A percentile compares a stretch with the other conserved stretches of the same genome.
Evolutionary conservation across 1,140 invertebrate genomes (phyloP).

Genomic region (Heliconius hewitsoni): DNA sequence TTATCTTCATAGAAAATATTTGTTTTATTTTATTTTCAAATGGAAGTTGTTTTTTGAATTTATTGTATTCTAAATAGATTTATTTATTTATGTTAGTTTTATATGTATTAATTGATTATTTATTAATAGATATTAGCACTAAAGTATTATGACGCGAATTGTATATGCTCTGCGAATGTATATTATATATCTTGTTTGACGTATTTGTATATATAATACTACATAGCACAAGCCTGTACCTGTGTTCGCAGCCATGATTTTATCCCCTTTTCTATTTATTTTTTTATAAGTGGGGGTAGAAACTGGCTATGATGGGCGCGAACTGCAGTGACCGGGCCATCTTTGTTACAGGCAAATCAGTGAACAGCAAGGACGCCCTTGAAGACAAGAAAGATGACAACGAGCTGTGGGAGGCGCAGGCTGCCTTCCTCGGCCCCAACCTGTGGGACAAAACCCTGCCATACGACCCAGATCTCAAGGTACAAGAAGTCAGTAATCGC

Average conservation of each 20-base stretch:
- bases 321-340: conserved; percentile 60
- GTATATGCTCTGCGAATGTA: conserved; percentile 25
- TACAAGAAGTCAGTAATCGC: conserved; percentile 86
- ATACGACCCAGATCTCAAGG: conserved; percentile 96
- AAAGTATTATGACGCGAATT: background rate
- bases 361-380: conserved; percentile 83
- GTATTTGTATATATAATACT: background rate
- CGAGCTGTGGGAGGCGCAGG: conserved; percentile 94
- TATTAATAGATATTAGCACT: background rate
- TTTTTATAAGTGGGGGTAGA: conserved; percentile 17
- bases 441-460: conserved; percentile 96
- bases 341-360: conserved; percentile 83
- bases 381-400: conserved; percentile 92
- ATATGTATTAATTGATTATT: background rate
- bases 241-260: conserved; percentile 30
- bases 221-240: conserved; percentile 31
- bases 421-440: conserved; percentile 96
- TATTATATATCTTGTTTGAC: conserved; percentile 7
- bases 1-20: conserved; percentile 9
- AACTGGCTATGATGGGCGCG: conserved; percentile 37
- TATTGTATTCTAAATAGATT: background rate
- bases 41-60: background rate
- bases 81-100: background rate
- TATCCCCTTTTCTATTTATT: conserved; percentile 19
- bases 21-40: background rate